Evolutionary conservation across 2,888 invertebrate genomes (phyloP).

Genomic region (Oscheius myriophilus): DNA sequence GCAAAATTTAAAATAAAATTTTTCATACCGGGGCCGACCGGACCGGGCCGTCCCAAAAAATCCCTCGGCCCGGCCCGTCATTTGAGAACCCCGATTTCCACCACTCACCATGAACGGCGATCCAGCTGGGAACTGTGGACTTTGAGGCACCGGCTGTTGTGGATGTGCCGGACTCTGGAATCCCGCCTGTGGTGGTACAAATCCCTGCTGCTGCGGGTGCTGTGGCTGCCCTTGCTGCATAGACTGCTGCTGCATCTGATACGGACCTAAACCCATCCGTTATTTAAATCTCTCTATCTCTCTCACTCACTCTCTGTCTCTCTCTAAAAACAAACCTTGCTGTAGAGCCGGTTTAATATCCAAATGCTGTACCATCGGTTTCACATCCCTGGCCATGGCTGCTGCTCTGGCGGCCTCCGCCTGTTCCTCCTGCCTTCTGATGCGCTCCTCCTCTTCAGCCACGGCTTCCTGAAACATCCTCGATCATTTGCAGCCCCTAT

Average conservation of each 20-base stretch:
- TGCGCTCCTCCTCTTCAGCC: conserved; percentile 21
- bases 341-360: neutral
- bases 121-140: conserved; percentile 19
- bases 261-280: neutral
- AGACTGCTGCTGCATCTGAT: neutral
- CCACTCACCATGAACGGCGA: conserved; percentile 10
- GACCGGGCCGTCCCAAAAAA: too few species aligned
- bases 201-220: neutral
- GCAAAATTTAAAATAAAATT: too few species aligned
- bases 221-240: neutral
- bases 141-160: conserved; percentile 8
- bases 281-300: neutral
- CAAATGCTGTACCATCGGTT: neutral
- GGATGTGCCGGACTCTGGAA: neutral
- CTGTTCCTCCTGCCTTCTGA: conserved; percentile 24
- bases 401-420: conserved; percentile 25
- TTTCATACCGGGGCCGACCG: too few species aligned
- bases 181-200: neutral
- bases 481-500: neutral
- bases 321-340: neutral
- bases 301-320: conserved; percentile 1
- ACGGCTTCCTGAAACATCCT: conserved; percentile 20
- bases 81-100: too few species aligned
- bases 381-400: conserved; percentile 3
- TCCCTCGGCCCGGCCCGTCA: too few species aligned